These are phyloP conservation scores for Lithophane socia DNA, from an alignment of 2,888 invertebrate species.

Conservation along the genomic window DNA sequence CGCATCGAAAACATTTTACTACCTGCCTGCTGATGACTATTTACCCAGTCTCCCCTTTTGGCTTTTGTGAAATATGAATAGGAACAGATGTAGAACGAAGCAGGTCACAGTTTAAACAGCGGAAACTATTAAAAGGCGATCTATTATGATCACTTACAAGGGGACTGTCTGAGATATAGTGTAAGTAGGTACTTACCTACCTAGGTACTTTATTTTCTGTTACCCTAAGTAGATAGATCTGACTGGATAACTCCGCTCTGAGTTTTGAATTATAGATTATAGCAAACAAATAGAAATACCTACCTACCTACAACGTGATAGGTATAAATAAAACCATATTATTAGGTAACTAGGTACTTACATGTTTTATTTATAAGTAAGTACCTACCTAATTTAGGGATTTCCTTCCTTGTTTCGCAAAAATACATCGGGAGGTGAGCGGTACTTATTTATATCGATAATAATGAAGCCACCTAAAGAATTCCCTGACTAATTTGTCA, in stretches of 20 bases:
- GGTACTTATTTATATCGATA: background rate
- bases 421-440: too few relatives aligned
- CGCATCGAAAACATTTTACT: constrained; percentile 13
- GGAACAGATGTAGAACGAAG: constrained; percentile 28
- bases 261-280: background rate
- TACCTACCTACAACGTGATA: background rate
- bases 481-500: constrained; percentile 4
- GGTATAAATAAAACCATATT: background rate
- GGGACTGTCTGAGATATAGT: constrained; percentile 11
- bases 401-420: constrained; percentile 42
- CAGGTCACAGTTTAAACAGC: constrained; percentile 40
- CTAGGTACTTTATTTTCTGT: background rate
- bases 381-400: background rate
- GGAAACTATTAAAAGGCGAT: constrained; percentile 46
- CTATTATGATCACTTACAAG: constrained; percentile 26
- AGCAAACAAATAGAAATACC: background rate
- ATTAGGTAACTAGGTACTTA: background rate
- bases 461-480: background rate
- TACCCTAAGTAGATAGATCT: background rate
- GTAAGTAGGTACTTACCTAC: background rate
- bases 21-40: background rate
- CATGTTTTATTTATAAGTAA: constrained; percentile 6
- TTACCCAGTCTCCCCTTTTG: constrained; percentile 32
- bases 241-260: background rate
- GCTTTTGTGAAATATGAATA: constrained; percentile 13